A percentile compares a stretch with the other conserved stretches of the same genome.
These are phyloP conservation scores for Patella ulyssiponensis DNA, from an alignment of 2,888 invertebrate genomes.

Conservation along the genomic window DNA sequence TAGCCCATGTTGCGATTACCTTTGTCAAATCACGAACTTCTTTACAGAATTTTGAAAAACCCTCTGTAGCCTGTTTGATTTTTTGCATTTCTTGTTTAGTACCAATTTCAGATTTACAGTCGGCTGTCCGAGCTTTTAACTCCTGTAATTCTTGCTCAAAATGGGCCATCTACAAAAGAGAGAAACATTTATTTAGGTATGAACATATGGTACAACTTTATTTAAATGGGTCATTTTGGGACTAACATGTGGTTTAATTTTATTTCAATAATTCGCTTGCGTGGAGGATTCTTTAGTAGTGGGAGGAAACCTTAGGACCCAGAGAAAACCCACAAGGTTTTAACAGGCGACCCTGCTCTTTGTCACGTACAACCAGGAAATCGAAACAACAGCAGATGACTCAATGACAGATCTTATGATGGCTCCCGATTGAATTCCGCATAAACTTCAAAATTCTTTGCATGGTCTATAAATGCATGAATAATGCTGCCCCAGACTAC, in stretches of 20 bases:
- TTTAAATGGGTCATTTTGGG: not conserved
- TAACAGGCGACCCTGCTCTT: too few species aligned
- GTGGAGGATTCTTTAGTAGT: too few species aligned
- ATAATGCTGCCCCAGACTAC: too few species aligned
- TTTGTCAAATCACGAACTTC: constrained; percentile 77
- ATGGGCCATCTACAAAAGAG: constrained; percentile 52
- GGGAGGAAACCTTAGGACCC: too few species aligned
- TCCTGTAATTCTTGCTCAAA: constrained; percentile 80
- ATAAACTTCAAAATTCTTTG: too few species aligned
- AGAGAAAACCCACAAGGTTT: too few species aligned
- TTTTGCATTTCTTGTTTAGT: constrained; percentile 76
- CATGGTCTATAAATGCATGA: too few species aligned
- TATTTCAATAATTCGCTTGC: not conserved
- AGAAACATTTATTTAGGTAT: not conserved
- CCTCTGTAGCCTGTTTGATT: constrained; percentile 75
- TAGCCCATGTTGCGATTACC: constrained; percentile 36
- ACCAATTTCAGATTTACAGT: constrained; percentile 75
- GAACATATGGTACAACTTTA: not conserved
- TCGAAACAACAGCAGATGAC: too few species aligned
- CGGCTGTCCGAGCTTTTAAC: constrained; percentile 76
- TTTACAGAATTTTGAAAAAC: constrained; percentile 77
- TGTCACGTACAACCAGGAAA: too few species aligned
- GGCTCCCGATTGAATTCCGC: too few species aligned
- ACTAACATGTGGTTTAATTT: not conserved
- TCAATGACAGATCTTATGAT: too few species aligned